phyloP scores from a whole-genome alignment of 2,113 vertebrate genomes.

The Lophochroa leadbeateri region DNA sequence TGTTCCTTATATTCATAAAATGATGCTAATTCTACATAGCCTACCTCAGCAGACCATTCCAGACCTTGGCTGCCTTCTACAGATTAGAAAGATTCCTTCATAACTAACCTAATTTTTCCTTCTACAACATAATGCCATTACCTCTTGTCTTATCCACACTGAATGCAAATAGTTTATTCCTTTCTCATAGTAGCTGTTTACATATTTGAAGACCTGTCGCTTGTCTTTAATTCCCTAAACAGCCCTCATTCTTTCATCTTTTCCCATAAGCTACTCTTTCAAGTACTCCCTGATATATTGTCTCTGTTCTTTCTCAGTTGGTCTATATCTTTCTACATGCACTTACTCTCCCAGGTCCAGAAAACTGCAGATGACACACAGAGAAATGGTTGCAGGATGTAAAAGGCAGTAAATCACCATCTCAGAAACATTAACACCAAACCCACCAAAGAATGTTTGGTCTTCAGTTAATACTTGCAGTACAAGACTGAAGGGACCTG shows the following conservation, averaged over 20 bases:
- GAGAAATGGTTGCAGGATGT: not conserved
- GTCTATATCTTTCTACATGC: not conserved
- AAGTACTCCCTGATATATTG: not conserved
- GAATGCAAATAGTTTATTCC: not conserved
- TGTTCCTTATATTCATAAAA: not conserved
- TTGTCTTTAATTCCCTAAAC: not conserved
- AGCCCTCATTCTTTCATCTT: not conserved
- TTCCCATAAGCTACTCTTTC: not conserved
- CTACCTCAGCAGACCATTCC: not conserved
- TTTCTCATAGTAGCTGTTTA: not conserved
- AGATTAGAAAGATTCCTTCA: not conserved
- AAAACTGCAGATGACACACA: not conserved
- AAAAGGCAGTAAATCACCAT: not conserved
- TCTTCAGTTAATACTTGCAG: not conserved
- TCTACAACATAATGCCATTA: not conserved
- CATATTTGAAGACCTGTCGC: not conserved
- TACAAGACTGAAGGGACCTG: not conserved
- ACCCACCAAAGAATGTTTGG: not conserved
- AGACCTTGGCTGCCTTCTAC: not conserved
- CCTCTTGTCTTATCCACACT: not conserved
- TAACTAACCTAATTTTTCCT: not conserved
- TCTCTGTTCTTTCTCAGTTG: not conserved
- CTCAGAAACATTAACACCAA: not conserved
- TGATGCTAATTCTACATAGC: not conserved
- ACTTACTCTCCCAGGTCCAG: not conserved